Evolutionary conservation across 2,113 vertebrate genomes (phyloP), one percentile per base, ranked within the genome.

Genomic region (Seriola quinqueradiata): DNA sequence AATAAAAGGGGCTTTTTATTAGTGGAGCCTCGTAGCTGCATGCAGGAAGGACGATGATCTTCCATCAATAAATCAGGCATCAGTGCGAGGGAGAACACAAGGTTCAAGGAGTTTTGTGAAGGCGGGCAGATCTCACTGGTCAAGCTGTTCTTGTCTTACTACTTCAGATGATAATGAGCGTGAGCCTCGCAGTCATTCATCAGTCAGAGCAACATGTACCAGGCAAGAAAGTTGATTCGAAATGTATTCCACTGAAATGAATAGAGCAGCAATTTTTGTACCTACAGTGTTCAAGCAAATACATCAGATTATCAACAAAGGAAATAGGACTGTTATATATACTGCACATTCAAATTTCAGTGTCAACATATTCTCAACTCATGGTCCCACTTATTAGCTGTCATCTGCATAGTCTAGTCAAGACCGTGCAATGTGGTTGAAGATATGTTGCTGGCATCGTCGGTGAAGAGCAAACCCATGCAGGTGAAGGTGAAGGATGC

Each of bases 1-100:
- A 82, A 84, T 50, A 68, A 75, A 13, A 8, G 4, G 1, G 5
- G 28, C 28, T 0, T 74, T 70, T 28, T 61, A 70, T 59, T 54
- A 28, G 40, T 3, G 1, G n/a, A 57, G n/a, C 21, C n/a, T 16
- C 10, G 23, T 17, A 28, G 34, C 44, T 38, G n/a, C 50, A 42
- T 59, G 65, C 54, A 58, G 17, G 4, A 68, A 50, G 28, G 16
- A 34, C 46, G 64, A 36, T 4, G 2, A 32, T 63, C 21, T 19
- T 67, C 25, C 54, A 72, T 44, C 50, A 84, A 36, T 21, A 25
- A 1, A 54, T 54, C 19, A 64, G 17, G 63, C 46, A 54, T 25
- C 34, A 21, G 28, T 16, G 46, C 4, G 2, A 72, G 28, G 65
- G 70, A 50, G 42, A 3, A 48, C 23, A 25, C 40, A 25, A 58